A percentile compares a stretch with the other conserved stretches of the same genome.
phyloP scores from a whole-genome alignment of 2,888 invertebrate genomes.

The Agelastica alni region DNA sequence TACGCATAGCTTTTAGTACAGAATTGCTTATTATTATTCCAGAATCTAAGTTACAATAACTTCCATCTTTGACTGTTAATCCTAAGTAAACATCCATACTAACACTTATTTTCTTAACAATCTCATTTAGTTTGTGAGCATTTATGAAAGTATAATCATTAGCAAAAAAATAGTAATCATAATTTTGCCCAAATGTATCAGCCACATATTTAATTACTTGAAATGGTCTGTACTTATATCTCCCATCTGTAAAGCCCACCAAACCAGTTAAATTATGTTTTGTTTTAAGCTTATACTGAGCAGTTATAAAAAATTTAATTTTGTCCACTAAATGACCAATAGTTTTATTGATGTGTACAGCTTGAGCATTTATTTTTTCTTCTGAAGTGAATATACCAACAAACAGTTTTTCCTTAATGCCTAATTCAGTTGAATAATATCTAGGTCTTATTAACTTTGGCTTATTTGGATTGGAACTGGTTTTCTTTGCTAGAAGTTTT shows the following conservation, averaged over 20 bases:
- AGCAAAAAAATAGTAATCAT: conserved; percentile 89
- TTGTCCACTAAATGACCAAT: conserved; percentile 83
- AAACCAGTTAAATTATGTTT: conserved; percentile 59
- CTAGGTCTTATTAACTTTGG: conserved; percentile 77
- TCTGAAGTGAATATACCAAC: conserved; percentile 82
- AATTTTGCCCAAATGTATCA: conserved; percentile 86
- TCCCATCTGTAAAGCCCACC: conserved; percentile 85
- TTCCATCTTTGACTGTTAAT: conserved; percentile 63
- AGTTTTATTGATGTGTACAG: conserved; percentile 86
- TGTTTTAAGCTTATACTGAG: conserved; percentile 51
- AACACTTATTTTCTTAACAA: conserved; percentile 79
- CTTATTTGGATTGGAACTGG: conserved; percentile 38
- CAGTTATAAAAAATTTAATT: conserved; percentile 63
- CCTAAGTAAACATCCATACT: conserved; percentile 87
- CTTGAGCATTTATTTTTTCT: conserved; percentile 71
- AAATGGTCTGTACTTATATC: conserved; percentile 77
- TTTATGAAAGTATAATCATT: conserved; percentile 86
- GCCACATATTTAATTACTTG: conserved; percentile 88
- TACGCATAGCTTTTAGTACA: conserved; percentile 76
- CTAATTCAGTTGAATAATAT: conserved; percentile 94
- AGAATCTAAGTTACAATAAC: conserved; percentile 75
- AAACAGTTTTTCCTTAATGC: conserved; percentile 87
- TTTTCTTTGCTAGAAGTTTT: conserved; percentile 38
- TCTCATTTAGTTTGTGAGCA: conserved; percentile 71
- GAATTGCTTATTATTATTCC: conserved; percentile 89